Evolutionary conservation across 2,888 invertebrate genomes (phyloP).

Genomic region (Alviniconcha strummeri): DNA sequence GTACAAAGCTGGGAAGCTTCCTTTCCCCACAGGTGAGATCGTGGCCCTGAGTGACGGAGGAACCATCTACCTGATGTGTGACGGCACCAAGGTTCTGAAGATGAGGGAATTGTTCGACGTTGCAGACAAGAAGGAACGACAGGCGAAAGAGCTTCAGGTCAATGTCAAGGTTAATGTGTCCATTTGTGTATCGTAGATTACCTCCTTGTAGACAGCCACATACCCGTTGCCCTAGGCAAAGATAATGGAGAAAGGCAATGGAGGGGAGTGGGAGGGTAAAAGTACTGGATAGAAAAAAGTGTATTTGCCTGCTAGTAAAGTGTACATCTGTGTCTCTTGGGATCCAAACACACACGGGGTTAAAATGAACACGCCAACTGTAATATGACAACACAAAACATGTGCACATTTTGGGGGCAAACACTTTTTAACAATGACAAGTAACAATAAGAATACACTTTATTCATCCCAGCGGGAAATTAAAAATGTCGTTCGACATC

Average conservation of each 20-base stretch:
- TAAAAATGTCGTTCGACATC: too few relatives aligned
- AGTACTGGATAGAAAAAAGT: too few relatives aligned
- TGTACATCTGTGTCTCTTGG: too few relatives aligned
- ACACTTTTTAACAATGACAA: too few relatives aligned
- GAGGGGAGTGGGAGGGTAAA: background rate
- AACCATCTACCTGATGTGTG: conserved; percentile 10
- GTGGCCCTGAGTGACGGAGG: conserved; percentile 6
- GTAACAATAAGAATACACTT: too few relatives aligned
- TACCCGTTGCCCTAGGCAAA: background rate
- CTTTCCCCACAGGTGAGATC: background rate
- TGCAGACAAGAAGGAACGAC: background rate
- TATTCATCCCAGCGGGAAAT: too few relatives aligned
- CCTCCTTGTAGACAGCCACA: background rate
- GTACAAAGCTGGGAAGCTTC: conserved; percentile 17
- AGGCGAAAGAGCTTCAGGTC: background rate
- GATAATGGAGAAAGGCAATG: background rate
- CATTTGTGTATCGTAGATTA: background rate
- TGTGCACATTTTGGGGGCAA: too few relatives aligned
- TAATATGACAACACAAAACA: too few relatives aligned
- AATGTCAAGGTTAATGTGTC: background rate
- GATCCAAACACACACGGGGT: too few relatives aligned
- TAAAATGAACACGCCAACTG: too few relatives aligned
- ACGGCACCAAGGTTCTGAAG: conserved; percentile 12
- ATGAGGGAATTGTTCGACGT: background rate
- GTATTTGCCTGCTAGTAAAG: too few relatives aligned